Conservation (phyloP, 2,888 invertebrate species). For the Leucophenga montana region DNA sequence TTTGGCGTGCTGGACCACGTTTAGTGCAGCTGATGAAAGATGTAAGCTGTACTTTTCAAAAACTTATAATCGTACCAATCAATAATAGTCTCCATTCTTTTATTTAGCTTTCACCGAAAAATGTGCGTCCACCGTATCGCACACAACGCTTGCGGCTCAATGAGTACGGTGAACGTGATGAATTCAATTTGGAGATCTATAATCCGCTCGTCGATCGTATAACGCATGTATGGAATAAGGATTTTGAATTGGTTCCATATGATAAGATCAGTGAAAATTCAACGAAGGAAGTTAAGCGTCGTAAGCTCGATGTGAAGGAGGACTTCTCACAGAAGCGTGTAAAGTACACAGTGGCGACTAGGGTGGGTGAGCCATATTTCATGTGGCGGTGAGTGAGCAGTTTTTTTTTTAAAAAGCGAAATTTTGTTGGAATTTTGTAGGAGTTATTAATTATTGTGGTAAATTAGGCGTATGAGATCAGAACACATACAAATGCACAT, state of each 20-base stretch:
- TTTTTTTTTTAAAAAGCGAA: no score
- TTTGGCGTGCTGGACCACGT: constrained; percentile 77
- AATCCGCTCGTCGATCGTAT: constrained; percentile 69
- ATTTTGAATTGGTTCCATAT: constrained; percentile 54
- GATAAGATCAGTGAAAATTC: constrained; percentile 58
- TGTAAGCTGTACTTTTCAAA: constrained; percentile 69
- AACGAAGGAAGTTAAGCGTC: constrained; percentile 67
- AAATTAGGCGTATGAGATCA: no score
- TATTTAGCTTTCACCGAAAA: constrained; percentile 76
- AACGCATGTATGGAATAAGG: constrained; percentile 71
- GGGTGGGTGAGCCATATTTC: constrained; percentile 83
- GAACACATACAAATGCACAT: no score
- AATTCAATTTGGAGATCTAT: constrained; percentile 75
- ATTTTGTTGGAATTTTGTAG: no score
- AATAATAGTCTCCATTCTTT: not conserved
- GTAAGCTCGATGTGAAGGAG: constrained; percentile 68
- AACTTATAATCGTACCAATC: not conserved
- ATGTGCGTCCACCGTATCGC: constrained; percentile 76
- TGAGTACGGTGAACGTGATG: constrained; percentile 77
- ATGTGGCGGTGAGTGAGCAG: constrained; percentile 74
- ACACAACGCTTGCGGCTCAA: constrained; percentile 76
- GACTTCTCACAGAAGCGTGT: constrained; percentile 76
- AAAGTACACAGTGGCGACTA: constrained; percentile 81
- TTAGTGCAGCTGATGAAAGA: constrained; percentile 79
- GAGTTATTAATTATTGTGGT: no score